These are phyloP conservation scores for Druon quercuslanigerum DNA, from an alignment of 1,140 invertebrate species.

Conservation along the genomic window DNA sequence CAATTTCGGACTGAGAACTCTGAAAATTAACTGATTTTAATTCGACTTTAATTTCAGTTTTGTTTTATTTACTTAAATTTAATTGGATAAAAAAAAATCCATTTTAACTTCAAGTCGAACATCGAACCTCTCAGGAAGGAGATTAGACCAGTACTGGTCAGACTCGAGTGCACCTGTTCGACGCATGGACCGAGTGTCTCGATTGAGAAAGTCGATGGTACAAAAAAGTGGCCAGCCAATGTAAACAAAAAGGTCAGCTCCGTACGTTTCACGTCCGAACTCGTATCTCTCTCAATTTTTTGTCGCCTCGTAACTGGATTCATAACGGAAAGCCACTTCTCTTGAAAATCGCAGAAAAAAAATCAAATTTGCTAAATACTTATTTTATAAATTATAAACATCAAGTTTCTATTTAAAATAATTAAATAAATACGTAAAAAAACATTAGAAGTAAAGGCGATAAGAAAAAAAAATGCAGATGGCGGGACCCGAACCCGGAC, in stretches of 20 bases:
- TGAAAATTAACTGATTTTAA: no score
- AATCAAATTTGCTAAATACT: background rate
- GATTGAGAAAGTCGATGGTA: slow-evolving; percentile 18
- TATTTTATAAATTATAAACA: no score
- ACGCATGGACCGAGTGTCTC: background rate
- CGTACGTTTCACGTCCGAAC: background rate
- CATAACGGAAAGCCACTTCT: slow-evolving; percentile 44
- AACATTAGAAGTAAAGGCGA: no score
- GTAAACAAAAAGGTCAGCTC: background rate
- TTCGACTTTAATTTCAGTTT: no score
- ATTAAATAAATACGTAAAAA: no score
- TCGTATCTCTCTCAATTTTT: slow-evolving; percentile 35
- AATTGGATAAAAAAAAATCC: slow-evolving; percentile 1
- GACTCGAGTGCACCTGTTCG: slow-evolving; percentile 22
- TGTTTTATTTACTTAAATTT: no score
- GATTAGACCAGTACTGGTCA: slow-evolving; percentile 15
- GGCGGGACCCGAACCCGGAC: no score
- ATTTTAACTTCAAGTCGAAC: background rate
- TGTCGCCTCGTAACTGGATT: slow-evolving; percentile 48
- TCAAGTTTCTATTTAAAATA: no score
- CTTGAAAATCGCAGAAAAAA: background rate
- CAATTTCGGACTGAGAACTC: no score
- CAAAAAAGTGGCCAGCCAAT: background rate
- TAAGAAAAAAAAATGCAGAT: no score
- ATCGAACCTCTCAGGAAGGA: background rate